Evolutionary conservation across 2,797 vertebrate genomes (phyloP), one percentile per base, ranked within the genome.

Genomic region (Avahi laniger): DNA sequence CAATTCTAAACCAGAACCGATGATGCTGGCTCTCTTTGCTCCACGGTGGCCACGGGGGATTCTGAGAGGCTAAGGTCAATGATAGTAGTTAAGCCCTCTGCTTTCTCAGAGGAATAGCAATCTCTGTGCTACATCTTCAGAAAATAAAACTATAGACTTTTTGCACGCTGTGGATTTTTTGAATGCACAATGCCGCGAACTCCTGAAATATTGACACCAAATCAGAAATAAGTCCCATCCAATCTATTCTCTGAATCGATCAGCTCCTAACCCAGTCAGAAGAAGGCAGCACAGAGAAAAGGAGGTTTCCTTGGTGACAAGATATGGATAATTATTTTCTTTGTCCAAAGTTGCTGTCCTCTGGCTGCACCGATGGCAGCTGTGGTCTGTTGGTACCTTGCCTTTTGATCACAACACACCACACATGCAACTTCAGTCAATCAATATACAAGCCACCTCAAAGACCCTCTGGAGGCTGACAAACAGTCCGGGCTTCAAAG

Each of bases 21-120:
- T 52, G 84, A 35, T 2, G 22, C 72, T 41, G 57, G 35, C 52
- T 91, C 63, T 93, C 80, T 86, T 41, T 61, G 80, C 79, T 59
- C 96, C 87, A 75, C 80, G 28, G 73, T 41, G 54, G 43, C 57
- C 87, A 72, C 72, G 35, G 46, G 89, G 57, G 50, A 72, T 69
- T 81, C 57, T 54, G 46, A 80, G 46, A 97, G 59, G 84, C 38
- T 80, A 75, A 80, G 78, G 92, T 97, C 96, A 89, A 33, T 59
- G 80, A 89, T 2, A 72, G 14, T 5, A 69, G 38, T 35, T 76
- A 94, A 96, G 70, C 79, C 61, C 52, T 89, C 46, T 69, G 63
- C 43, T 89, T 94, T 88, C 95, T 91, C 81, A 86, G 57, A 87
- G 33, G 59, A 28, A 78, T 76, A 30, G 13, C 7, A 38, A 18